These are phyloP conservation scores for Cyprinus carpio DNA, from an alignment of 2,113 vertebrate species.

Conservation along the genomic window DNA sequence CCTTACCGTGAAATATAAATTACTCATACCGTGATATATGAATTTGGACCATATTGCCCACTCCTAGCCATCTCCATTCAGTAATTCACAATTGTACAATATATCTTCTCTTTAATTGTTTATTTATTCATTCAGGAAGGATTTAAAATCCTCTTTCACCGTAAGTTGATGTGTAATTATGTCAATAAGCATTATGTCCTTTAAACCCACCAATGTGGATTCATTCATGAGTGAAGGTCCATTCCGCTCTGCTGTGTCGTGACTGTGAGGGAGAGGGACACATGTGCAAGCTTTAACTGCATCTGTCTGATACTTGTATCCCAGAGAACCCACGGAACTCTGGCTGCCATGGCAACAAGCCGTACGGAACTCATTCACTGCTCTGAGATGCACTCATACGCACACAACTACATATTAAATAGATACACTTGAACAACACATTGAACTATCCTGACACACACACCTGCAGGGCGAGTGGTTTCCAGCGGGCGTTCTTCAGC, in stretches of 20 bases:
- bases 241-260: conserved; percentile 16
- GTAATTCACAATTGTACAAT: neutral
- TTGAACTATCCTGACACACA: conserved; percentile 16
- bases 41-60: too few species aligned
- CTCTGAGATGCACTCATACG: conserved; percentile 14
- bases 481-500: conserved; percentile 60
- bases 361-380: conserved; percentile 32
- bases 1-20: too few species aligned
- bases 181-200: conserved; percentile 11
- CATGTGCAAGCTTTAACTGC: conserved; percentile 45
- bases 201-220: conserved; percentile 31
- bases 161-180: neutral
- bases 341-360: conserved; percentile 49
- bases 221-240: conserved; percentile 41
- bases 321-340: conserved; percentile 50
- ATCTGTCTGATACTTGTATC: conserved; percentile 50
- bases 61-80: neutral
- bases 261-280: conserved; percentile 46
- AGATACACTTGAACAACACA: conserved; percentile 35
- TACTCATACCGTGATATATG: too few species aligned
- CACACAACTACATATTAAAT: conserved; percentile 23
- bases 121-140: neutral
- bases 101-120: neutral
- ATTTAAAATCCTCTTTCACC: neutral
- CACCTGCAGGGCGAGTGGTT: conserved; percentile 59